phyloP scores from a whole-genome alignment of 1,140 invertebrate species.

The Nixonia krombeini region DNA sequence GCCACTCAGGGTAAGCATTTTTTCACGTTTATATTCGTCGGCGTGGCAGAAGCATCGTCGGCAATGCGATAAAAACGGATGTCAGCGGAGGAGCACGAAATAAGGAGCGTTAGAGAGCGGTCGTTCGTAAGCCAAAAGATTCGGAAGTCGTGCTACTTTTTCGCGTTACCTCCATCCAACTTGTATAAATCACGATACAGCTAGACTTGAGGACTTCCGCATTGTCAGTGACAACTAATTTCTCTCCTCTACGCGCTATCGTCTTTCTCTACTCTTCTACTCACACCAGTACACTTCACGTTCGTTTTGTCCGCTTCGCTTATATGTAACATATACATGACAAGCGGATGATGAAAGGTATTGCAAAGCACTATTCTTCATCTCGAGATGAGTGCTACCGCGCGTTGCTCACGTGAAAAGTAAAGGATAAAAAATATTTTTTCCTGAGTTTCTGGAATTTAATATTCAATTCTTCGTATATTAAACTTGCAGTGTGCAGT shows the following conservation, averaged over 20 bases:
- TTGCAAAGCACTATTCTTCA: conserved; percentile 3
- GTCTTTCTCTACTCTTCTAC: conserved; percentile 41
- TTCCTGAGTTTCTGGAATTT: conserved; percentile 5
- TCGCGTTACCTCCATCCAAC: background rate
- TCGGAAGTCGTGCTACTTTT: no score
- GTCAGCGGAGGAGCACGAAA: no score
- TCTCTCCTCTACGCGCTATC: conserved; percentile 52
- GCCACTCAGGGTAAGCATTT: no score
- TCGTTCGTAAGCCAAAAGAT: no score
- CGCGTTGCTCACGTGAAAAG: background rate
- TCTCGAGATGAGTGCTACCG: background rate
- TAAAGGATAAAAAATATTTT: conserved; percentile 16
- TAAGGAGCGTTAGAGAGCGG: no score
- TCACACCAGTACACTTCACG: conserved; percentile 23
- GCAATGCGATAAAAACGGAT: no score
- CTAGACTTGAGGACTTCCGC: conserved; percentile 23
- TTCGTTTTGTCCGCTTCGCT: conserved; percentile 8
- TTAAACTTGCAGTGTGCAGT: no score
- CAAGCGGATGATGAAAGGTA: conserved; percentile 15
- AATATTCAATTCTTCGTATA: no score
- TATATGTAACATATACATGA: conserved; percentile 9
- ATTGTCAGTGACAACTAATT: conserved; percentile 60
- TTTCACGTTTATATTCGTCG: no score
- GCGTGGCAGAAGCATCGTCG: no score
- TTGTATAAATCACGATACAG: conserved; percentile 10